Conservation (phyloP, 1,140 invertebrate species). For the Drosophila malerkotliana region DNA sequence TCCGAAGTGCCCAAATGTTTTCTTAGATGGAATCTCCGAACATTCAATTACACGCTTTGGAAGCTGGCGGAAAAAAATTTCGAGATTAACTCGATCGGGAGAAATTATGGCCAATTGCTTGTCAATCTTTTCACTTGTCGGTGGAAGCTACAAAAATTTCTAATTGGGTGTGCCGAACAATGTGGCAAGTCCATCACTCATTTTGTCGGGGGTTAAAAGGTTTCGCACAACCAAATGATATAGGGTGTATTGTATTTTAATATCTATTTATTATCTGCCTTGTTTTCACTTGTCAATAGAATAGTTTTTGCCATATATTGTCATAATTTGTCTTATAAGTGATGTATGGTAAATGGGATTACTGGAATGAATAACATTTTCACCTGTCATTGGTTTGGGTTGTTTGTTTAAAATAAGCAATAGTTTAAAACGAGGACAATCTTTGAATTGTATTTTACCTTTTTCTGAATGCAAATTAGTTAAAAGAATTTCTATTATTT, state of each 20-base stretch:
- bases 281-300: slow-evolving; percentile 17
- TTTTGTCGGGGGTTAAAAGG: not conserved
- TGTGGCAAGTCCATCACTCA: slow-evolving; percentile 6
- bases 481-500: not conserved
- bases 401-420: not conserved
- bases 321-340: not conserved
- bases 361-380: slow-evolving; percentile 12
- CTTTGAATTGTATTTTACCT: not conserved
- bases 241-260: not conserved
- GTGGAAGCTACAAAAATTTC: slow-evolving; percentile 7
- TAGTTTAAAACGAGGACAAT: slow-evolving; percentile 1
- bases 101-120: slow-evolving; percentile 32
- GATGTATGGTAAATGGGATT: not conserved
- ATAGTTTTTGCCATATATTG: not conserved
- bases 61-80: slow-evolving; percentile 12
- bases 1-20: slow-evolving; percentile 59
- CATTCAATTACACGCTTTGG: slow-evolving; percentile 11
- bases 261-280: slow-evolving; percentile 2
- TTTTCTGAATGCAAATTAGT: not conserved
- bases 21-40: slow-evolving; percentile 2
- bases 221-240: slow-evolving; percentile 1
- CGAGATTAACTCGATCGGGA: slow-evolving; percentile 28
- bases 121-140: slow-evolving; percentile 30
- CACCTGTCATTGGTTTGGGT: not conserved
- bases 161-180: slow-evolving; percentile 15